phyloP scores from a whole-genome alignment of 2,113 vertebrate genomes.

The Odontophorus gujanensis region DNA sequence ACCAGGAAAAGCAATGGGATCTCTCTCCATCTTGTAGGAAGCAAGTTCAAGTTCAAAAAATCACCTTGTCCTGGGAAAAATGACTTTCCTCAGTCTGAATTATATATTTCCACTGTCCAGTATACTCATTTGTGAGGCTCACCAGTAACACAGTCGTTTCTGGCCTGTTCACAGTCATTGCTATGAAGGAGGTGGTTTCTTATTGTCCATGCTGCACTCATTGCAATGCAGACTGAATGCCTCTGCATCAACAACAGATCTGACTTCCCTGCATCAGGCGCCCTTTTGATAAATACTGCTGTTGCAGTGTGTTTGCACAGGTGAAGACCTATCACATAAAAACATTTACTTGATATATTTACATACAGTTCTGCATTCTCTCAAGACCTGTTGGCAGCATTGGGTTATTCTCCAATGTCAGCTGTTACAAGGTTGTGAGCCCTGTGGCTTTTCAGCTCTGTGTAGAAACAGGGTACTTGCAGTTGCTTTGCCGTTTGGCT shows the following conservation, averaged over 20 bases:
- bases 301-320: constrained; percentile 63
- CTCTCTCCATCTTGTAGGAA: neutral
- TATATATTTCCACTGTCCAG: neutral
- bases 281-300: constrained; percentile 58
- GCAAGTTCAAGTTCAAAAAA: neutral
- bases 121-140: neutral
- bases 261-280: constrained; percentile 43
- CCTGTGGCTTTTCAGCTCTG: constrained; percentile 3
- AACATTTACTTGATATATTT: constrained; percentile 64
- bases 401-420: constrained; percentile 56
- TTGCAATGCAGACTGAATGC: constrained; percentile 56
- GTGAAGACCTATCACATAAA: constrained; percentile 68
- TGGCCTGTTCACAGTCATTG: neutral
- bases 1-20: neutral
- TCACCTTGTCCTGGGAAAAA: neutral
- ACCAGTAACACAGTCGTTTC: neutral
- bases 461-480: constrained; percentile 43
- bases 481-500: constrained; percentile 59
- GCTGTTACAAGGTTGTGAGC: constrained; percentile 60
- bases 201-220: neutral
- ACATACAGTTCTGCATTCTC: constrained; percentile 65
- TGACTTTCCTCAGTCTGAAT: neutral
- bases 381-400: constrained; percentile 47
- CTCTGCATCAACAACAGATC: constrained; percentile 62
- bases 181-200: neutral